phyloP scores from a whole-genome alignment of 1,140 invertebrate species.

The Pseudomyrmex cubaensis region DNA sequence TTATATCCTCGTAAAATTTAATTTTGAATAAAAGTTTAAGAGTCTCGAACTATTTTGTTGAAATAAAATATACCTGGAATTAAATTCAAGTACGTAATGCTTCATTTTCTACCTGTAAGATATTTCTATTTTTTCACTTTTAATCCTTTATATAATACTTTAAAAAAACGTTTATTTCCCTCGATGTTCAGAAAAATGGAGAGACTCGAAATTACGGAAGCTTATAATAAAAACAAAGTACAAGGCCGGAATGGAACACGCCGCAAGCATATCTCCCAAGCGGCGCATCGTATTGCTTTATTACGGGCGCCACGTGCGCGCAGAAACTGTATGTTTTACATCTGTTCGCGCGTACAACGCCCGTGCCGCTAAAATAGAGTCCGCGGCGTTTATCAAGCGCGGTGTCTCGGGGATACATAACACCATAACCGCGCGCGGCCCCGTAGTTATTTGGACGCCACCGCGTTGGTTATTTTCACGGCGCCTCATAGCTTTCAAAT shows the following conservation, averaged over 20 bases:
- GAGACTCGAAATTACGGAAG: background rate
- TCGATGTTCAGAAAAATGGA: no score
- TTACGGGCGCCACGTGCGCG: conserved; percentile 49
- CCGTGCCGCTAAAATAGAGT: conserved; percentile 53
- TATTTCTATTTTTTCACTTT: no score
- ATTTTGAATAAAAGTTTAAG: no score
- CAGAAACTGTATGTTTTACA: conserved; percentile 59
- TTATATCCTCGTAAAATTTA: no score
- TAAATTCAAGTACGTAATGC: no score
- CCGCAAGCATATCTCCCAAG: background rate
- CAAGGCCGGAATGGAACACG: background rate
- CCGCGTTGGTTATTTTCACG: conserved; percentile 44
- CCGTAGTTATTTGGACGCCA: conserved; percentile 42
- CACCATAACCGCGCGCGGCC: conserved; percentile 27
- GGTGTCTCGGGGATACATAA: conserved; percentile 42
- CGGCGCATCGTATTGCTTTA: conserved; percentile 26
- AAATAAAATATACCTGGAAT: no score
- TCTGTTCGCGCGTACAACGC: conserved; percentile 48
- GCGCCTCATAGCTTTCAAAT: conserved; percentile 10
- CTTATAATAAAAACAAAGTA: background rate
- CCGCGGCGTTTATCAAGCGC: conserved; percentile 40
- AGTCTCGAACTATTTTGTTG: no score
- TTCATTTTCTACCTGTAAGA: no score
- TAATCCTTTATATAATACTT: background rate
- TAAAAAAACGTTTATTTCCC: no score